Conservation (phyloP, 2,113 vertebrate genomes). For the Dinomys branickii region DNA sequence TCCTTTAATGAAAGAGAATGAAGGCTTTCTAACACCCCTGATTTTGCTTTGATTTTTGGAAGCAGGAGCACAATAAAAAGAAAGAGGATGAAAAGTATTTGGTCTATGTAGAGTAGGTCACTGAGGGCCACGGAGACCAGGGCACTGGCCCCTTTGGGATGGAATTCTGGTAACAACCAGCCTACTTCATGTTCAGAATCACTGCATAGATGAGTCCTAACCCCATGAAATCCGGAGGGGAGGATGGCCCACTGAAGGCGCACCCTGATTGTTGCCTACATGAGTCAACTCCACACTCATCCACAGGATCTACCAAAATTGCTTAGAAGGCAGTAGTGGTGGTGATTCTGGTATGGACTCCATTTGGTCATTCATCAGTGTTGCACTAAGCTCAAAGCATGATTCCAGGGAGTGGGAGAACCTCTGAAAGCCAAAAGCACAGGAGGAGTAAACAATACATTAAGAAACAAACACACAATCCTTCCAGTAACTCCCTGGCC, state of each 20-base stretch:
- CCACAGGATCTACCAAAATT: background rate
- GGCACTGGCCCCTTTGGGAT: background rate
- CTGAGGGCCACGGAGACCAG: background rate
- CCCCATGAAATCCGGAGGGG: background rate
- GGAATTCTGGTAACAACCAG: too few relatives aligned
- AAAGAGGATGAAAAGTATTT: background rate
- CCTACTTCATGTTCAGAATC: background rate
- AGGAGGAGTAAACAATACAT: background rate
- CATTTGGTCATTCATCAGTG: background rate
- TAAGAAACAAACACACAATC: background rate
- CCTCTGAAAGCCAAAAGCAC: background rate
- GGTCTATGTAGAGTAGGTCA: background rate
- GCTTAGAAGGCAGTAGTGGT: too few relatives aligned
- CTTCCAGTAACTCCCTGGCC: background rate
- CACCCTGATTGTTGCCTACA: background rate
- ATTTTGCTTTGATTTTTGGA: slow-evolving; percentile 42
- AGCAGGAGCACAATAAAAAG: background rate
- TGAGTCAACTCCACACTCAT: accelerated
- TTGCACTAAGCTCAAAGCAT: background rate
- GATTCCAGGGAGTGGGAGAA: background rate
- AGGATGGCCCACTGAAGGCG: background rate
- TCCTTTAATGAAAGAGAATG: slow-evolving; percentile 44
- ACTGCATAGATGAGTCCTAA: too few relatives aligned
- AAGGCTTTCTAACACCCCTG: background rate
- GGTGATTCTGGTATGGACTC: background rate